Evolutionary conservation across 2,113 vertebrate species (phyloP), one percentile per base, ranked within the genome.

Genomic region (Forbesichthys agassizii): DNA sequence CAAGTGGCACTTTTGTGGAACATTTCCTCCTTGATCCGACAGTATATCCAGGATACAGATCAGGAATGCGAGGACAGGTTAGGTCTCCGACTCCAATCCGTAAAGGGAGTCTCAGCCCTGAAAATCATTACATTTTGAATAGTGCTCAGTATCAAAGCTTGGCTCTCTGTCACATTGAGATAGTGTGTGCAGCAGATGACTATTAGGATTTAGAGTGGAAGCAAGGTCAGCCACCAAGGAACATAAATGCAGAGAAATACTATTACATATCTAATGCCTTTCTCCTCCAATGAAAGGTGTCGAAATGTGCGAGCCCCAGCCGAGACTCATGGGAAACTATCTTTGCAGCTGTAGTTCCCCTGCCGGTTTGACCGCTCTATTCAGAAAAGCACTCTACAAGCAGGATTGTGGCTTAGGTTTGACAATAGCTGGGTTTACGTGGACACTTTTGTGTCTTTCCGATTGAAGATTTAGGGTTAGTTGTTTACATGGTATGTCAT

Each of bases 71-170:
- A 61, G 63, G 62, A 75, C 73, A 62, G 76, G 73, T 77, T 61
- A 36, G 0, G 9, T 46, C 63, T 36, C 12, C 13, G 0, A 9
- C 47, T 75, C 48, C 61, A 57, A 42, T 72, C 57, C 1, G 0
- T 67, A 20, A 1, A 20, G 1, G 56, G 77, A 81, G 51, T 6
- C 10, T 75, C 71, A 82, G 62, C 69, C 54, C 62, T 47, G 61
- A 0, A 72, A 69, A 74, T 79, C 67, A 84, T 86, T 61, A 69
- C 62, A 73, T 58, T 84, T 79, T 88, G 69, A 86, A 80, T 71
- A 73, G 60, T 64, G 66, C 68, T 61, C 42, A 0, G 60, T 49
- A 64, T 81, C 67, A 74, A 64, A 66, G 75, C 77, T 56, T 9
- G 0, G 61, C 69, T 81, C 57, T 9, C 54, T 71, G 66, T 69